A percentile compares a stretch with the other conserved stretches of the same genome.
phyloP scores from a whole-genome alignment of 2,888 invertebrate species.

The Aphrophora alni region DNA sequence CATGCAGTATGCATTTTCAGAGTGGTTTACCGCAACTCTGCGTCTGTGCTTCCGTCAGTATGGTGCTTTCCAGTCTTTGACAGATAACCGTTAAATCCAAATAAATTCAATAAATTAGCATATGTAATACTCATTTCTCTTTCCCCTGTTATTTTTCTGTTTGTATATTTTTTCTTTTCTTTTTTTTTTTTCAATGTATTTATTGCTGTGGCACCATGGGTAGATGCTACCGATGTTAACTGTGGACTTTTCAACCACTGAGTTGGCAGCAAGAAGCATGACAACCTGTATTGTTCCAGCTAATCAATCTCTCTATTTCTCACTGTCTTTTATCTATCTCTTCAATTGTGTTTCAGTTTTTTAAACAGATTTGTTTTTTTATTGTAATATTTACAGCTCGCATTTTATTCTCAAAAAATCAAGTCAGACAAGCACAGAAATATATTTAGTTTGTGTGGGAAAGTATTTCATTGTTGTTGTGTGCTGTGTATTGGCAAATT shows the following conservation, averaged over 20 bases:
- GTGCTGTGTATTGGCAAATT: not conserved
- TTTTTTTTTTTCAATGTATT: slow-evolving; percentile 2
- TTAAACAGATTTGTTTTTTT: slow-evolving; percentile 7
- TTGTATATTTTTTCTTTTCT: slow-evolving; percentile 6
- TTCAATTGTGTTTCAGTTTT: slow-evolving; percentile 32
- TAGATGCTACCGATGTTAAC: slow-evolving; percentile 2
- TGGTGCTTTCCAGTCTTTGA: not conserved
- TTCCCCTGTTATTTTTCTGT: slow-evolving; percentile 11
- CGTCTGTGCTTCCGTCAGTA: slow-evolving; percentile 13
- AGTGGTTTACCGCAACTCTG: not conserved
- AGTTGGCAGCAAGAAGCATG: slow-evolving; percentile 9
- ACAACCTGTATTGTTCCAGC: not conserved
- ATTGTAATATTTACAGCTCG: not conserved
- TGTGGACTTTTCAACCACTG: slow-evolving; percentile 3
- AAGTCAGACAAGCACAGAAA: slow-evolving; percentile 7
- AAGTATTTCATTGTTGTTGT: not conserved
- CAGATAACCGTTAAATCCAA: not conserved
- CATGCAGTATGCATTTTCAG: slow-evolving; percentile 5
- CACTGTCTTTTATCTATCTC: slow-evolving; percentile 33
- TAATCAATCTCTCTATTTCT: slow-evolving; percentile 26
- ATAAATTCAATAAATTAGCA: slow-evolving; percentile 17
- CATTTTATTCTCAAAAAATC: not conserved
- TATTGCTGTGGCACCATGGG: slow-evolving; percentile 26
- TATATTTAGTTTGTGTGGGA: not conserved
- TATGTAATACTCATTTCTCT: slow-evolving; percentile 5